Base-by-base conservation (phyloP, 2,797 vertebrate genomes). In the Halcyon smyrnensis region DNA sequence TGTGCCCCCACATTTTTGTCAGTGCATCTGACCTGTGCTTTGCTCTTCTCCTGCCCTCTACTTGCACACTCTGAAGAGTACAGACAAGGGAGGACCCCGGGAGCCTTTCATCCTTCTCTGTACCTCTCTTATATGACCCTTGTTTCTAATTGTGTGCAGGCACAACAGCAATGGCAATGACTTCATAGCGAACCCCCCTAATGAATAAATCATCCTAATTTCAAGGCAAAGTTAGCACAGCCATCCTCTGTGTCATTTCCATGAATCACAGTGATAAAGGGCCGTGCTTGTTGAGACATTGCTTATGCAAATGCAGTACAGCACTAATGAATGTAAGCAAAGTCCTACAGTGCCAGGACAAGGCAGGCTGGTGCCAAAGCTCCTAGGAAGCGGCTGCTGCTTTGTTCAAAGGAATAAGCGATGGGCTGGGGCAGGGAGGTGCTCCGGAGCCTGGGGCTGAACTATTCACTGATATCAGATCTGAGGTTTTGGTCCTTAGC, bases 321-420 rank as follows among this genome's bases (percentile, higher is more conserved):
- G 83, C 86, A 56, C 63, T 87, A 82, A 90, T 92, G 93, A 95
- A 92, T 90, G 75, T 83, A 75, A 60, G 91, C 89, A 71, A 82
- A 89, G 80, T 15, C 71, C 89, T 41, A 6, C 27, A 10, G 89
- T 54, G 86, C 76, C 93, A 85, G 91, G 84, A 34, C 87, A 34
- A 68, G 91, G 83, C 71, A 18, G 41, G 39, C 81, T 86, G 48
- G 84, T 91, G 90, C 95, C 95, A 94, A 24, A 54, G n/a, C 70
- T 79, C 84, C 81, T 69, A 89, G 84, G 94, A 79, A 92, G 80
- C 5, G 9, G 62, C 84, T 75, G 70, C 11, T 43, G 71, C 84
- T 88, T 86, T 88, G 67, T 90, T 74, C 67, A 24, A 24, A 53
- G 57, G 87, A 37, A 12, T 56, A 56, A 74, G 51, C 7, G 84